Evolutionary conservation across 2,113 vertebrate genomes (phyloP).

Genomic region (Salvelinus fontinalis): DNA sequence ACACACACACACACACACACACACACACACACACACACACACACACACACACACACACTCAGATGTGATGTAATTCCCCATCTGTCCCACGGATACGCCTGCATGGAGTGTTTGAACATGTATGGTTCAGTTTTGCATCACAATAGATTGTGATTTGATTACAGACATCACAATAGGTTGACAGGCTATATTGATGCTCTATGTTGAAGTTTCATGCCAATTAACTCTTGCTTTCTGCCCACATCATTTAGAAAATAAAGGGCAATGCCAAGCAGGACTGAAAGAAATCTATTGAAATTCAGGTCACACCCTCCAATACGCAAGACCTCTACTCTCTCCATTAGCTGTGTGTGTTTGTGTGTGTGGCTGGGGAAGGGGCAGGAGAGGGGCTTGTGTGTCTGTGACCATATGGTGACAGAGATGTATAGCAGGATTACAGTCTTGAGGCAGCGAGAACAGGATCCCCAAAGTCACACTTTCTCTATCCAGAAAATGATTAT

Average conservation of each 20-base stretch:
- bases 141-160: no score
- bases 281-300: slow-evolving; percentile 72
- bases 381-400: slow-evolving; percentile 44
- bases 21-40: neutral
- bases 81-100: no score
- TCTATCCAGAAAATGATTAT: neutral
- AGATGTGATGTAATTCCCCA: no score
- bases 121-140: no score
- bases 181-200: neutral
- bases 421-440: slow-evolving; percentile 66
- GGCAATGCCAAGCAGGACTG: slow-evolving; percentile 59
- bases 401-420: slow-evolving; percentile 69
- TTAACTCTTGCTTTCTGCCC: slow-evolving; percentile 46
- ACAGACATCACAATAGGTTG: neutral
- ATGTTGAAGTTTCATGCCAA: slow-evolving; percentile 40
- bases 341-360: slow-evolving; percentile 17
- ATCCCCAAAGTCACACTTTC: slow-evolving; percentile 61
- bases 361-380: slow-evolving; percentile 52
- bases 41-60: neutral
- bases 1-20: no score
- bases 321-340: slow-evolving; percentile 67
- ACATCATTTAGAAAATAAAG: slow-evolving; percentile 45
- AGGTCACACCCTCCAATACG: slow-evolving; percentile 67
- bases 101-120: no score
- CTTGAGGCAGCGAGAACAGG: slow-evolving; percentile 56